phyloP scores from a whole-genome alignment of 2,888 invertebrate species.

The Helicoverpa assulta region DNA sequence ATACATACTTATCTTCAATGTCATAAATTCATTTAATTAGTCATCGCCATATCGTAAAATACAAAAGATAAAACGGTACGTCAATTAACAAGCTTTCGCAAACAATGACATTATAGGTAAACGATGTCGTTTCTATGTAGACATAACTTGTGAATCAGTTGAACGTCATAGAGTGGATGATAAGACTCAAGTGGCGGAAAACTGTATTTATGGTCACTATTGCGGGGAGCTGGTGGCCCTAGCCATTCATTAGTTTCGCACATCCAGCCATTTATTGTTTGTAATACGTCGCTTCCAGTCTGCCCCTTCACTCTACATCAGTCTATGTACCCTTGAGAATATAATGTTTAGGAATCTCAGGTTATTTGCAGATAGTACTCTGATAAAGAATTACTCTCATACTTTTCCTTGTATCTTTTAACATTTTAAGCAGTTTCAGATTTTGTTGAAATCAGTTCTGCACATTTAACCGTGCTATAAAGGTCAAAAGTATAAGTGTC shows the following conservation, averaged over 20 bases:
- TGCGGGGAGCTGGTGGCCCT: constrained; percentile 9
- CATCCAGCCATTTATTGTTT: constrained; percentile 24
- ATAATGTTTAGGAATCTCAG: not conserved
- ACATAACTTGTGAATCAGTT: constrained; percentile 24
- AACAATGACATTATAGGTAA: constrained; percentile 8
- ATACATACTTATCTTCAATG: constrained; percentile 16
- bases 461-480: too few species aligned
- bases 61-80: constrained; percentile 17
- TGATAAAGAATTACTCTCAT: too few species aligned
- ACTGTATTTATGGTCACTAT: constrained; percentile 28
- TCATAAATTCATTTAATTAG: constrained; percentile 18
- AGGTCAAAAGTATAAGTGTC: too few species aligned
- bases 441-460: too few species aligned
- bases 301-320: not conserved
- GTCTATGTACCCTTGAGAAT: not conserved
- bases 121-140: constrained; percentile 26
- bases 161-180: constrained; percentile 31
- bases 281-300: constrained; percentile 8
- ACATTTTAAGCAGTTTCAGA: too few species aligned
- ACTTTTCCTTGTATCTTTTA: too few species aligned
- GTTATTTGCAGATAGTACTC: not conserved
- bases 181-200: constrained; percentile 24
- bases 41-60: not conserved
- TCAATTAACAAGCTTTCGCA: constrained; percentile 1
- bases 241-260: constrained; percentile 23